Evolutionary conservation across 2,888 invertebrate species (phyloP).

Genomic region (Agrotis exclamationis): DNA sequence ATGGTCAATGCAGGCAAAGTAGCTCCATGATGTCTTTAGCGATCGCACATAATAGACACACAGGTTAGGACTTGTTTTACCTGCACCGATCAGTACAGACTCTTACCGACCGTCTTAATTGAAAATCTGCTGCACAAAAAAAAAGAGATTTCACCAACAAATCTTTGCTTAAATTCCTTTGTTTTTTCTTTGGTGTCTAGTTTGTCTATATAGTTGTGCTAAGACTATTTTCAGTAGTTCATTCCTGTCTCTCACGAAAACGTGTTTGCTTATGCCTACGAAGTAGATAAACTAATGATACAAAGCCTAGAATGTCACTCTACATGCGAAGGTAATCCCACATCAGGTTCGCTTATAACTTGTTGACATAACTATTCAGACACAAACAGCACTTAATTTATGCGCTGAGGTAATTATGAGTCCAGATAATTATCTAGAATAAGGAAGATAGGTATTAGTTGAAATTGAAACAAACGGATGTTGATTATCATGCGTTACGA

Average conservation of each 20-base stretch:
- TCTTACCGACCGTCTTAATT: too few species aligned
- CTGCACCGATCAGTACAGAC: too few species aligned
- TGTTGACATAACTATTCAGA: conserved; percentile 34
- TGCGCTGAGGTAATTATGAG: conserved; percentile 32
- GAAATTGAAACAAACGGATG: conserved; percentile 50
- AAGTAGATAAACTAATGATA: neutral
- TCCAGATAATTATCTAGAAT: conserved; percentile 43
- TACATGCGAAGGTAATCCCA: conserved; percentile 27
- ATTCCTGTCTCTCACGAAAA: neutral
- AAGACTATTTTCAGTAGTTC: neutral
- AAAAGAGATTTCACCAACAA: too few species aligned
- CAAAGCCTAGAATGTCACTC: conserved; percentile 18
- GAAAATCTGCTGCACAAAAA: too few species aligned
- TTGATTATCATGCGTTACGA: conserved; percentile 38
- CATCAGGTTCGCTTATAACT: conserved; percentile 23
- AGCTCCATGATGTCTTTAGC: too few species aligned
- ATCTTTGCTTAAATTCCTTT: too few species aligned
- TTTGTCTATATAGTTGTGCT: too few species aligned
- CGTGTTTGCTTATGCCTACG: neutral
- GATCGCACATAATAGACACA: too few species aligned
- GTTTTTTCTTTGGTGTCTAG: too few species aligned
- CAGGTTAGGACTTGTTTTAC: too few species aligned
- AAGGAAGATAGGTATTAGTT: conserved; percentile 51
- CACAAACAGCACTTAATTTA: conserved; percentile 35
- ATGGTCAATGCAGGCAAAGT: too few species aligned